These are phyloP conservation scores for Cataglyphis altisquamis DNA, from an alignment of 2,888 invertebrate genomes.

Conservation along the genomic window DNA sequence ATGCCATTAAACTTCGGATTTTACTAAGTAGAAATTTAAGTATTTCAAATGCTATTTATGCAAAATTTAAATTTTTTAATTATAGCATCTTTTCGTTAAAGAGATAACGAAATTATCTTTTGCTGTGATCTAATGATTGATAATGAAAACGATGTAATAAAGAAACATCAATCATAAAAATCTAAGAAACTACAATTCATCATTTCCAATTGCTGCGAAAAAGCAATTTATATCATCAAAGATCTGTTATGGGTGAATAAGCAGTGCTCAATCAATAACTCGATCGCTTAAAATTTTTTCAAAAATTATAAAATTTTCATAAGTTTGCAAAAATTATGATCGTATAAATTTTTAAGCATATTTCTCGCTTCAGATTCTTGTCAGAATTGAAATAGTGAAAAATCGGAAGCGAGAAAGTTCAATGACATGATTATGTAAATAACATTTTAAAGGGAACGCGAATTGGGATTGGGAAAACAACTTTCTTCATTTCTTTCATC, in stretches of 20 bases:
- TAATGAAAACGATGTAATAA: background rate
- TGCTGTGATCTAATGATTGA: background rate
- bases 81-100: background rate
- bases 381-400: background rate
- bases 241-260: background rate
- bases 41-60: background rate
- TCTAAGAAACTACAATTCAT: constrained; percentile 8
- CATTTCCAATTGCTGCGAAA: background rate
- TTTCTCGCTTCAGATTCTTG: constrained; percentile 1
- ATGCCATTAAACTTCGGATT: background rate
- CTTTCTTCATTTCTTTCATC: background rate
- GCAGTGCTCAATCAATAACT: background rate
- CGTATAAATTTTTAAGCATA: background rate
- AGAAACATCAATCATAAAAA: constrained; percentile 15
- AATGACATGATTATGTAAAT: constrained; percentile 2
- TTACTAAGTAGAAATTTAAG: background rate
- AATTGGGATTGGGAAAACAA: background rate
- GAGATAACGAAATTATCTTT: background rate
- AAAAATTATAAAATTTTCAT: background rate
- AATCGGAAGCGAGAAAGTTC: background rate
- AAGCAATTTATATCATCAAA: background rate
- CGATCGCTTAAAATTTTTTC: constrained; percentile 1
- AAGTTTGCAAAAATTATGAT: background rate
- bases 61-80: background rate
- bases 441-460: background rate